phyloP scores from a whole-genome alignment of 2,888 invertebrate species.

The Linyphia triangularis region DNA sequence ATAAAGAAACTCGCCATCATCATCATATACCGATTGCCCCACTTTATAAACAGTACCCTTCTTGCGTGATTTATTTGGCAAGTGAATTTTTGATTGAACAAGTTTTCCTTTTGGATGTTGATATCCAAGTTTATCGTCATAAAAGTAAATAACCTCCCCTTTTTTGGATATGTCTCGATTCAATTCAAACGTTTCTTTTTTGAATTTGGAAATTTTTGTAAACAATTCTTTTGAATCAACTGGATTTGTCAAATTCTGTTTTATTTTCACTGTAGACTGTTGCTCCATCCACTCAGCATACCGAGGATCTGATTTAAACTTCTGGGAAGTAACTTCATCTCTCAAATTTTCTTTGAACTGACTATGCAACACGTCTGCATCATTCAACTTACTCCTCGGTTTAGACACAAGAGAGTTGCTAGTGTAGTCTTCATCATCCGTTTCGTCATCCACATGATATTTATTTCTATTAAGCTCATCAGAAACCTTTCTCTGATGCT shows the following conservation, averaged over 20 bases:
- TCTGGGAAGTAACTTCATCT: not conserved
- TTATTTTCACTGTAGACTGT: not conserved
- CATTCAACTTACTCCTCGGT: not conserved
- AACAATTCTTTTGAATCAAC: constrained; percentile 7
- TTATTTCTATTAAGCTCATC: not conserved
- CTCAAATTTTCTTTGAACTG: constrained; percentile 61
- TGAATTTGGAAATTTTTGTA: constrained; percentile 52
- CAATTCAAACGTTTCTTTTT: constrained; percentile 22
- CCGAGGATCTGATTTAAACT: constrained; percentile 1
- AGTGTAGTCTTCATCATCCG: not conserved
- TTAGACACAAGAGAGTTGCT: not conserved
- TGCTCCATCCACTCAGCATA: constrained; percentile 37
- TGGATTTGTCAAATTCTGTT: not conserved
- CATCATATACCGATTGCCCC: constrained; percentile 58
- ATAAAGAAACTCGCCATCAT: constrained; percentile 63
- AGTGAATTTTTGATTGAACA: constrained; percentile 30
- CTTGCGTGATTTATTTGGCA: not conserved
- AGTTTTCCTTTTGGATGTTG: constrained; percentile 36
- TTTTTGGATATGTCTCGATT: not conserved
- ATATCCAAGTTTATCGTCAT: constrained; percentile 51
- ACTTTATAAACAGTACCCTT: constrained; percentile 15
- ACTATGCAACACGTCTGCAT: constrained; percentile 17
- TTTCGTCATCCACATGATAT: constrained; percentile 10
- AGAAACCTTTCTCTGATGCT: not conserved
- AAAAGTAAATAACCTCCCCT: constrained; percentile 7